A percentile compares a stretch with the other conserved stretches of the same genome.
Evolutionary conservation across 1,140 invertebrate genomes (phyloP).

Genomic region (Magallana ariakensis): DNA sequence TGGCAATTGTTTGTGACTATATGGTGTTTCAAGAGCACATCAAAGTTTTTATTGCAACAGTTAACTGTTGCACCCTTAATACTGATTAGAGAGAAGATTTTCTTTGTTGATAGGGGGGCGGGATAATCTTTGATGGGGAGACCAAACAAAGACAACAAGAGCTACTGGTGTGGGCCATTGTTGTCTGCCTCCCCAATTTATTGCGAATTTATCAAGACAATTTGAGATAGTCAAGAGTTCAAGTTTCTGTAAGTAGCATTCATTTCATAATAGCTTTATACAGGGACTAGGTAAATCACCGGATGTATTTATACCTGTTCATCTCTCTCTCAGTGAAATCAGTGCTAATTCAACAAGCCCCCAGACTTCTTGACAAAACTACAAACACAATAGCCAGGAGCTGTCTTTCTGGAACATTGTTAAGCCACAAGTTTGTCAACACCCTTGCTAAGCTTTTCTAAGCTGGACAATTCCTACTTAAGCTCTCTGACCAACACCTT

Average conservation of each 20-base stretch:
- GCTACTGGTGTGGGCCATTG: constrained; percentile 23
- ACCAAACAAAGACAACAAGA: constrained; percentile 18
- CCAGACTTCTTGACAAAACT: not conserved
- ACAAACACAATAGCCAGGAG: not conserved
- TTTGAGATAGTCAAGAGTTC: constrained; percentile 12
- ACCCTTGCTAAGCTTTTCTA: constrained; percentile 16
- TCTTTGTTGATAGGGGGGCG: constrained; percentile 4
- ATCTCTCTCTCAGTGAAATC: not conserved
- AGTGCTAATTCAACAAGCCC: constrained; percentile 4
- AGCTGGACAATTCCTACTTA: constrained; percentile 4
- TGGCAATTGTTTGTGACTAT: constrained; percentile 8
- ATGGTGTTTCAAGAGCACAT: constrained; percentile 18
- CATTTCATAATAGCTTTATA: constrained; percentile 27
- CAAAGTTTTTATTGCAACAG: constrained; percentile 13
- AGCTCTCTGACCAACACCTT: constrained; percentile 10
- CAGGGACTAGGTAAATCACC: constrained; percentile 26
- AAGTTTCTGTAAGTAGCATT: constrained; percentile 27
- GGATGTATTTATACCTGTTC: constrained; percentile 16
- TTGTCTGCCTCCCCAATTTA: constrained; percentile 4
- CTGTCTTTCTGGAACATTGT: not conserved
- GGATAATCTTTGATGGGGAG: not conserved
- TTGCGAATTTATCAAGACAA: not conserved
- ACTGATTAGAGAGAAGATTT: constrained; percentile 14
- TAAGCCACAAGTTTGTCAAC: not conserved
- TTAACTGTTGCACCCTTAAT: constrained; percentile 27